These are phyloP conservation scores for Cephus cinctus DNA, from an alignment of 1,140 invertebrate species.

Conservation along the genomic window DNA sequence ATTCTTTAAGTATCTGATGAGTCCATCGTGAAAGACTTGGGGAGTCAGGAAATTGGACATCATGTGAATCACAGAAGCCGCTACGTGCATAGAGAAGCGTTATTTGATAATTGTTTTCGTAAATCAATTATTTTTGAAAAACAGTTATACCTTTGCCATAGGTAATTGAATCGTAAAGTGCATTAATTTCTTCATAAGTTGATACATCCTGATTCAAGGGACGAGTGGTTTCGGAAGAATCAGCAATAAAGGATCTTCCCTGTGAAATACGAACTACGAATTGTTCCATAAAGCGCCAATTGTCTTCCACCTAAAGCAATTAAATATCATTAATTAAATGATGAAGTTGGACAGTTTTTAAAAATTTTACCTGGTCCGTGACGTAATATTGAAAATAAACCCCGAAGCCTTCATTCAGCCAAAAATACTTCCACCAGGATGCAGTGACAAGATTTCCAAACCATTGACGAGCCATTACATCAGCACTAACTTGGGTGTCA, in stretches of 20 bases:
- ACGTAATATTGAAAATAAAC: too few species aligned
- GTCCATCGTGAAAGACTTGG: constrained; percentile 47
- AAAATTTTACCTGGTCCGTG: constrained; percentile 48
- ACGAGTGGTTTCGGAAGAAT: constrained; percentile 66
- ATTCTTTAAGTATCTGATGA: constrained; percentile 49
- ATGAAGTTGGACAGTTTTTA: not conserved
- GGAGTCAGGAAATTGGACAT: constrained; percentile 55
- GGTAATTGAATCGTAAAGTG: constrained; percentile 79
- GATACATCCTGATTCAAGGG: constrained; percentile 73
- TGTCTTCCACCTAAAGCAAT: constrained; percentile 56
- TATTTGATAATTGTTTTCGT: too few species aligned
- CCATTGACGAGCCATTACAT: too few species aligned
- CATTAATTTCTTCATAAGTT: constrained; percentile 70
- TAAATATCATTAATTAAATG: constrained; percentile 10
- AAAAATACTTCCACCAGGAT: too few species aligned
- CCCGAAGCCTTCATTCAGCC: too few species aligned
- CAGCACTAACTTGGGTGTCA: too few species aligned
- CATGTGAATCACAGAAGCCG: constrained; percentile 60
- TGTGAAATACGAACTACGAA: constrained; percentile 72
- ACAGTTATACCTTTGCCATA: constrained; percentile 64
- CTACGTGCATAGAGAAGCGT: too few species aligned
- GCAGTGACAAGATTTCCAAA: too few species aligned
- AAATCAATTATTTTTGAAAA: too few species aligned
- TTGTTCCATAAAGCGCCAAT: constrained; percentile 79
- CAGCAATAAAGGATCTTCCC: constrained; percentile 62